Evolutionary conservation across 2,888 invertebrate genomes (phyloP).

Genomic region (Phymatocera aterrima): DNA sequence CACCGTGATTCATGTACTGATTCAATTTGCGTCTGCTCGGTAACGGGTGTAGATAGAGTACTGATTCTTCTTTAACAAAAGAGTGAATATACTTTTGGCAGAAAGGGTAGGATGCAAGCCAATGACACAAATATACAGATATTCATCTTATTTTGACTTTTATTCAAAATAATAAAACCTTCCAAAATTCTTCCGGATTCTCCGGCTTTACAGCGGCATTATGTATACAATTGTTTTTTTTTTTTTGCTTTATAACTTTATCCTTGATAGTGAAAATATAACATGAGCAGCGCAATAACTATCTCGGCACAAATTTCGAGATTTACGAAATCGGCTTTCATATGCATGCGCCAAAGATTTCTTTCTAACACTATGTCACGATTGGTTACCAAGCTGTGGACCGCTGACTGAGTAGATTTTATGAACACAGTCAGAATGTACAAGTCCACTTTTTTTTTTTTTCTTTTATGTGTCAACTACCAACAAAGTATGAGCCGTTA

Average conservation of each 20-base stretch:
- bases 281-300: neutral
- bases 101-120: neutral
- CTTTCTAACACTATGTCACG: no score
- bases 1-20: neutral
- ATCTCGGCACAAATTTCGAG: neutral
- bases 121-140: neutral
- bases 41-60: neutral
- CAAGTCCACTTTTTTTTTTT: neutral
- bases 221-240: constrained; percentile 21
- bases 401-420: no score
- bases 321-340: neutral
- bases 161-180: constrained; percentile 61
- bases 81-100: neutral
- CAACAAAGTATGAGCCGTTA: neutral
- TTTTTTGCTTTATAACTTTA: neutral
- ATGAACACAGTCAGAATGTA: constrained; percentile 5
- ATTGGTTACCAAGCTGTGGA: no score
- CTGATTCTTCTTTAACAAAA: neutral
- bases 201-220: constrained; percentile 24
- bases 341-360: neutral
- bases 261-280: neutral
- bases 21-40: no score
- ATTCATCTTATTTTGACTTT: constrained; percentile 49
- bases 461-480: no score
- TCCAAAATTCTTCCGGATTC: constrained; percentile 52